Base-by-base conservation (phyloP, 2,888 invertebrate species). In the Luffia ferchaultella region DNA sequence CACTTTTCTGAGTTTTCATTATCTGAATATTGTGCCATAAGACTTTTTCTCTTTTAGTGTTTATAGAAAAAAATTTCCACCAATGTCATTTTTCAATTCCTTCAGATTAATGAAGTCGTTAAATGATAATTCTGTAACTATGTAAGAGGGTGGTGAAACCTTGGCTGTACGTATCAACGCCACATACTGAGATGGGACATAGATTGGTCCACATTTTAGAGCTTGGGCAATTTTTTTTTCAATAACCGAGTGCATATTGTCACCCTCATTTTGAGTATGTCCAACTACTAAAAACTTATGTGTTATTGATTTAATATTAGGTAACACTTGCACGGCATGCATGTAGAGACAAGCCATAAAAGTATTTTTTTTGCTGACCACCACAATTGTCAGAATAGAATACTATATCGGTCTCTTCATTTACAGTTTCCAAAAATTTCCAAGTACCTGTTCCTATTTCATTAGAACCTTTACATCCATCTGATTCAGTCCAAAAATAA, bases 191-290 rank as follows among this genome's bases (percentile, higher is more conserved):
- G 53, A 48, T 41, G 64, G 62, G 18, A 46, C 54, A 49, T 64
- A 63, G 48, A 62, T 61, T 20, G 61, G 58, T 45, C 55, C 59
- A 42, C 60, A 55, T 53, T 55, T 62, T 46, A 64, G 49, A 46
- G 61, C 58, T 50, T 58, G 58, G 51, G 60, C 62, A 19, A 65
- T 54, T 55, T 64, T 58, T 49, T 57, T 62, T 52, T 67, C 64
- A 48, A 62, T 67, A 17, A 65, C 55, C 47, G 62, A 62, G 50
- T 68, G 62, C 12, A 63, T 58, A 54, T 58, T 64, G 51, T 66
- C 65, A 17, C 59, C 67, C 52, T 65, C 65, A 51, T 68, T 68
- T 56, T 67, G 67, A 15, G 62, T 61, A 49, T 68, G 69, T 46
- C 64, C 63, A 48, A 43, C 52, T n/a, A 67, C 63, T 16, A 64